Conservation (phyloP, 2,113 vertebrate genomes). For the Psittacula cyanocephala region DNA sequence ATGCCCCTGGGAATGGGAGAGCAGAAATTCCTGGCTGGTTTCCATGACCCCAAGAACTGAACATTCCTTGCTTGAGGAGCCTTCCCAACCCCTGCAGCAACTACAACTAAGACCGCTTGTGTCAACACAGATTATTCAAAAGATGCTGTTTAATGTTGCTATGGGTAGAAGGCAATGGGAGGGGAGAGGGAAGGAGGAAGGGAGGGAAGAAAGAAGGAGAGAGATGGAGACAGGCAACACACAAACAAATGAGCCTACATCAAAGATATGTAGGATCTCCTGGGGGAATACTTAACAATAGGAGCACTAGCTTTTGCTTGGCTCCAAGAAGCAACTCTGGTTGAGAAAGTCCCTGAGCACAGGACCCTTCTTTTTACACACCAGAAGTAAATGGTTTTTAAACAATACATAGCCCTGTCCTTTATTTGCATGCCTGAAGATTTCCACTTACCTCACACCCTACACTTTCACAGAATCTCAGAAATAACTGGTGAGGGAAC, state of each 20-base stretch:
- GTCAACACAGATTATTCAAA: conserved; percentile 21
- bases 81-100: conserved; percentile 16
- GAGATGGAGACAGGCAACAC: not conserved
- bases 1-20: conserved; percentile 53
- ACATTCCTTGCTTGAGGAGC: conserved; percentile 29
- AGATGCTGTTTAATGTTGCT: not conserved
- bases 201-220: not conserved
- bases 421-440: not conserved
- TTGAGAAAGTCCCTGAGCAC: not conserved
- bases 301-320: not conserved
- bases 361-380: not conserved
- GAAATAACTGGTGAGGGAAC: not conserved
- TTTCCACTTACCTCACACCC: not conserved
- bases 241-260: not conserved
- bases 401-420: not conserved
- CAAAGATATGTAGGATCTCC: not conserved
- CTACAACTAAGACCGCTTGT: not conserved
- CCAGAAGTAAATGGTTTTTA: not conserved
- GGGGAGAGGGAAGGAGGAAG: not conserved
- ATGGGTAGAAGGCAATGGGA: not conserved
- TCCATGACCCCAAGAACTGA: conserved; percentile 51
- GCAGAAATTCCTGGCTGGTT: conserved; percentile 56
- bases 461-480: not conserved
- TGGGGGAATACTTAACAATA: not conserved
- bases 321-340: not conserved